Conservation (phyloP, 2,113 vertebrate species). For the Pelecanus crispus region DNA sequence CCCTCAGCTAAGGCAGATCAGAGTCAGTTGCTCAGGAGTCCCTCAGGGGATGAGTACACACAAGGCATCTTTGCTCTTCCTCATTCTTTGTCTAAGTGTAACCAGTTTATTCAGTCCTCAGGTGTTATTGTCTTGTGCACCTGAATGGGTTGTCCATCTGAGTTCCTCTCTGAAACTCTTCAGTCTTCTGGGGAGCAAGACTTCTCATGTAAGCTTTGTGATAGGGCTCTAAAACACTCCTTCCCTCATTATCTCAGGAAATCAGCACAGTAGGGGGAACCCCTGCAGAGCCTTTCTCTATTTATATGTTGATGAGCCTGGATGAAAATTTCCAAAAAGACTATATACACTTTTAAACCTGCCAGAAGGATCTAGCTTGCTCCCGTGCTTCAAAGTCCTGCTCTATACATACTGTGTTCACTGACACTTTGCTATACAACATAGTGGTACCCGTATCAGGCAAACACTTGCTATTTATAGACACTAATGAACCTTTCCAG, state of each 20-base stretch:
- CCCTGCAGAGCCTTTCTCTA: not conserved
- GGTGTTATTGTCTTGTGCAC: not conserved
- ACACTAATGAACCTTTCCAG: not conserved
- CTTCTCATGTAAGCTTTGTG: not conserved
- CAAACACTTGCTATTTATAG: not conserved
- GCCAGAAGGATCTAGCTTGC: not conserved
- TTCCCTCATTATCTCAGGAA: not conserved
- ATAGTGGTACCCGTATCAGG: rapidly evolving
- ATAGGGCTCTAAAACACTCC: rapidly evolving
- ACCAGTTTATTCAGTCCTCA: not conserved
- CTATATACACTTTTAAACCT: not conserved
- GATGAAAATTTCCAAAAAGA: not conserved
- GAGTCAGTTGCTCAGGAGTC: not conserved
- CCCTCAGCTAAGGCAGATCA: not conserved
- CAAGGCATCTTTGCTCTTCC: not conserved
- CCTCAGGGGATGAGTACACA: not conserved
- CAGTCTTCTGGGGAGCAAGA: not conserved
- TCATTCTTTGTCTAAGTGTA: not conserved
- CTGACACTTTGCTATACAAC: not conserved
- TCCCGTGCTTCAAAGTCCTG: not conserved
- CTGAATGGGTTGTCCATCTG: not conserved
- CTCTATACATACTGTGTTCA: rapidly evolving
- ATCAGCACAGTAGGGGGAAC: not conserved
- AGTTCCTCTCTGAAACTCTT: not conserved
- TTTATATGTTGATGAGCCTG: not conserved